These are phyloP conservation scores for Myiotriccus ornatus DNA, from an alignment of 2,797 vertebrate genomes.

Conservation along the genomic window DNA sequence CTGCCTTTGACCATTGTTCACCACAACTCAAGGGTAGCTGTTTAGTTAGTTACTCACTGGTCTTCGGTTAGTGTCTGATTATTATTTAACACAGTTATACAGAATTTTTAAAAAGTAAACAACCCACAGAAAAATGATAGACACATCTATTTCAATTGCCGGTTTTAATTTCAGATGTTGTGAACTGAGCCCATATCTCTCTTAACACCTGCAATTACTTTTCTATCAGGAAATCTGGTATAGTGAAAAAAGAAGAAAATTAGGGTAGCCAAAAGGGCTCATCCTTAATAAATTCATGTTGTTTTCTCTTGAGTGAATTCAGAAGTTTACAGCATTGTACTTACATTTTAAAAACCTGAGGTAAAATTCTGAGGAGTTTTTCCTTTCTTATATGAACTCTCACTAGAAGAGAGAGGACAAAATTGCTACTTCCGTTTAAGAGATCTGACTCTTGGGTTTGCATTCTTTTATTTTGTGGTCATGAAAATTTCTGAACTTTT, in stretches of 20 bases:
- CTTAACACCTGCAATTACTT: not conserved
- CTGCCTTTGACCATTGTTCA: not conserved
- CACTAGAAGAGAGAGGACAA: not conserved
- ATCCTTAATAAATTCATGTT: slow-evolving; percentile 11
- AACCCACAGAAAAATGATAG: not conserved
- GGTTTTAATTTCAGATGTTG: not conserved
- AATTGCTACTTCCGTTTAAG: not conserved
- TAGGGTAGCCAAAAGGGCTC: not conserved
- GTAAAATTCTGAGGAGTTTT: slow-evolving; percentile 3
- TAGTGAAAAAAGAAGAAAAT: not conserved
- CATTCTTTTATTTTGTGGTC: not conserved
- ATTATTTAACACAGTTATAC: not conserved
- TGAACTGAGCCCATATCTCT: not conserved
- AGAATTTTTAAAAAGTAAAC: not conserved
- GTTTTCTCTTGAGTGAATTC: slow-evolving; percentile 2
- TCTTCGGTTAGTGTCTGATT: not conserved
- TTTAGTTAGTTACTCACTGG: not conserved
- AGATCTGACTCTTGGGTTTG: not conserved
- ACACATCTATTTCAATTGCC: not conserved
- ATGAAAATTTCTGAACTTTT: not conserved
- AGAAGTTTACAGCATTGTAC: not conserved
- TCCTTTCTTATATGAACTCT: not conserved
- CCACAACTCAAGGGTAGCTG: not conserved
- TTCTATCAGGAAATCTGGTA: not conserved
- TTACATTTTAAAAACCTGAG: not conserved